phyloP scores from a whole-genome alignment of 2,113 vertebrate species.

The Gymnorhina tibicen region DNA sequence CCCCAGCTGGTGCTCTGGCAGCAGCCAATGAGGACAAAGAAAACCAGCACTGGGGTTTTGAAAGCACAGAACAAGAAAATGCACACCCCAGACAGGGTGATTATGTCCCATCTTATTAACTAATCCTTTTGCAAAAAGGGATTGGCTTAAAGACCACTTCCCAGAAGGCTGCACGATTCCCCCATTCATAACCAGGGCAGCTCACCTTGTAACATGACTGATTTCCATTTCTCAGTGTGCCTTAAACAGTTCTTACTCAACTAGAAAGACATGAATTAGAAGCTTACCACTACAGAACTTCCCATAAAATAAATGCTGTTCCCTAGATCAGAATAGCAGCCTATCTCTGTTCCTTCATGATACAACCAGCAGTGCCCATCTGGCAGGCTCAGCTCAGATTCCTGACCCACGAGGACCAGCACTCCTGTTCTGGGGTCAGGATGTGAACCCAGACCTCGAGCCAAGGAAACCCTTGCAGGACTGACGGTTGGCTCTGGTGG shows the following conservation, averaged over 20 bases:
- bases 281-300: neutral
- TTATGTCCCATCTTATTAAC: constrained; percentile 56
- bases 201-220: neutral
- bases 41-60: neutral
- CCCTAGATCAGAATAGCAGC: neutral
- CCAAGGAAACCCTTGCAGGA: neutral
- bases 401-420: neutral
- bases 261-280: neutral
- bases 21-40: neutral
- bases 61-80: neutral
- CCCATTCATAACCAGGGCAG: neutral
- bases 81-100: neutral
- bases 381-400: neutral
- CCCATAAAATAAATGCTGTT: neutral
- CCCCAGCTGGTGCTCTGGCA: neutral
- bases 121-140: constrained; percentile 45
- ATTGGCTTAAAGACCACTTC: constrained; percentile 41
- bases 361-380: neutral
- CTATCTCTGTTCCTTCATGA: neutral
- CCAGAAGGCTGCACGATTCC: neutral
- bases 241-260: neutral
- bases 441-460: rapidly evolving
- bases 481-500: rapidly evolving
- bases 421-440: neutral
- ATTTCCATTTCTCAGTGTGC: neutral